Conservation (phyloP, 2,888 invertebrate species). For the Syrphus vitripennis region DNA sequence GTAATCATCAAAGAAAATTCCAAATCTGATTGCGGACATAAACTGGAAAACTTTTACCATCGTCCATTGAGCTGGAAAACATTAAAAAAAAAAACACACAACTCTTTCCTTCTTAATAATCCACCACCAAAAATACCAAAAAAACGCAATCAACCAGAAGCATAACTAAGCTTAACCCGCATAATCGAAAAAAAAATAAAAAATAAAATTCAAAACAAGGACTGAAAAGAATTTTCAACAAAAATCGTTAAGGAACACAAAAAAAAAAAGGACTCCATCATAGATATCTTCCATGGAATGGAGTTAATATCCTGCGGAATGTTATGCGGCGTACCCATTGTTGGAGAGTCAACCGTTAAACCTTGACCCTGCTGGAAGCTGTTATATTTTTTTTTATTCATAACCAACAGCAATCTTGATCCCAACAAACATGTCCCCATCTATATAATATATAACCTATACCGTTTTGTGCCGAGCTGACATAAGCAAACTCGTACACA, state of each 20-base stretch:
- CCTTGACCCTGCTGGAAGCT: constrained; percentile 65
- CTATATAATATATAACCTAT: background rate
- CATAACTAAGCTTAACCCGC: constrained; percentile 59
- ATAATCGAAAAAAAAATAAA: background rate
- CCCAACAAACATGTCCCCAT: constrained; percentile 51
- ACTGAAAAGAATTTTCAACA: constrained; percentile 49
- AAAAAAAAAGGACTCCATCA: constrained; percentile 49
- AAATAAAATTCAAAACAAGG: constrained; percentile 36
- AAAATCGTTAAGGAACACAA: background rate
- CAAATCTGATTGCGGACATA: constrained; percentile 67
- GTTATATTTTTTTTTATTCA: constrained; percentile 8
- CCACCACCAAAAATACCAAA: constrained; percentile 14
- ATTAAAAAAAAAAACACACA: background rate
- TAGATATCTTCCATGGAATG: constrained; percentile 57
- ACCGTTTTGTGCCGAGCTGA: background rate
- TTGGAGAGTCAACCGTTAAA: constrained; percentile 64
- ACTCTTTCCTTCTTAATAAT: background rate
- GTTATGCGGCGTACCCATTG: constrained; percentile 69
- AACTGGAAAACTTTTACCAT: constrained; percentile 61
- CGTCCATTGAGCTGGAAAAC: constrained; percentile 15
- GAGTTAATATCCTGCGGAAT: constrained; percentile 72
- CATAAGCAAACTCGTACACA: constrained; percentile 56
- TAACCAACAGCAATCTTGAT: constrained; percentile 51
- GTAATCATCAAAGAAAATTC: constrained; percentile 65
- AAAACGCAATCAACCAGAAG: constrained; percentile 62